Evolutionary conservation across 1,140 invertebrate genomes (phyloP).

Genomic region (Steinernema khuongi): DNA sequence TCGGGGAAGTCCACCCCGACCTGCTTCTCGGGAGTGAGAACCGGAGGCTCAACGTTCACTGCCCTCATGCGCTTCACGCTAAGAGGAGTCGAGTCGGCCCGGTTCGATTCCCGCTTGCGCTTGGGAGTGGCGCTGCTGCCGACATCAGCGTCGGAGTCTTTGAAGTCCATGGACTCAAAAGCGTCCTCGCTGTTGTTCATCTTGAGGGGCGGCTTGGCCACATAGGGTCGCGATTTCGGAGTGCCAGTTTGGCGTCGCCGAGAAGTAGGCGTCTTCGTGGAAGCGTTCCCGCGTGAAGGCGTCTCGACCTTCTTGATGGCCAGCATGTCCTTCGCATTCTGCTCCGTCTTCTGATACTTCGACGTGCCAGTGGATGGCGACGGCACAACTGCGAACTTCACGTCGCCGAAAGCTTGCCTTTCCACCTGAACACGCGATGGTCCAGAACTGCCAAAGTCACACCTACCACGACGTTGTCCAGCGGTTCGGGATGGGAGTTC

Average conservation of each 20-base stretch:
- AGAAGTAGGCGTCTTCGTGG: neutral
- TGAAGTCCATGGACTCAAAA: neutral
- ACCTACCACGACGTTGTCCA: slow-evolving; percentile 42
- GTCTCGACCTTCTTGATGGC: neutral
- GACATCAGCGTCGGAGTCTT: neutral
- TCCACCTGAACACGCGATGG: slow-evolving; percentile 31
- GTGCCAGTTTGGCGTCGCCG: neutral
- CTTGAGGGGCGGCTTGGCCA: neutral
- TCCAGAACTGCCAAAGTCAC: neutral
- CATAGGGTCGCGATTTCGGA: neutral
- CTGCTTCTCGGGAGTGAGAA: slow-evolving; percentile 37
- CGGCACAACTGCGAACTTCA: slow-evolving; percentile 13
- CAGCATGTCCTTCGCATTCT: slow-evolving; percentile 24
- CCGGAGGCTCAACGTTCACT: slow-evolving; percentile 10
- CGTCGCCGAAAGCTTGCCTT: slow-evolving; percentile 23
- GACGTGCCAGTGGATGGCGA: neutral
- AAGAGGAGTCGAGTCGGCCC: slow-evolving; percentile 18
- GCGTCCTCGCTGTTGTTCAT: too few species aligned
- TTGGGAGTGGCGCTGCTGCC: too few species aligned
- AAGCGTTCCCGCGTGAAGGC: neutral
- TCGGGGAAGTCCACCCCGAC: slow-evolving; percentile 27
- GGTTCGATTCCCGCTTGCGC: neutral
- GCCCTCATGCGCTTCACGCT: neutral
- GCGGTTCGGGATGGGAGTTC: slow-evolving; percentile 51
- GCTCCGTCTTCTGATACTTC: slow-evolving; percentile 26